Percentiles rank a stretch among this genome's conserved stretches.
Conservation (phyloP, 2,113 vertebrate genomes). For the Platycercus adscitus region DNA sequence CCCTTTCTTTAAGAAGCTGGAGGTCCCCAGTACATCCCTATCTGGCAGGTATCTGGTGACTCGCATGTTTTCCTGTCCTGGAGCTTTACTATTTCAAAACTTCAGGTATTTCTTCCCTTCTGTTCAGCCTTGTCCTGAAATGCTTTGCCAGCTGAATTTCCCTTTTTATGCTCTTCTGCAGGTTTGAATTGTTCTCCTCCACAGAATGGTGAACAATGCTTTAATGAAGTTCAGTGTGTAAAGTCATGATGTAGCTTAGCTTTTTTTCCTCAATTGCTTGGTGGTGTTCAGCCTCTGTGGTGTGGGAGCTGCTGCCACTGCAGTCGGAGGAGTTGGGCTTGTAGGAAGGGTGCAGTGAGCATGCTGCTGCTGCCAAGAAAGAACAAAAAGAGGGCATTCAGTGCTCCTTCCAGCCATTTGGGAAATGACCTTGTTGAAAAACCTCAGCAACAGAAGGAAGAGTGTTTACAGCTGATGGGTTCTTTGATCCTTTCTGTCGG, state of each 20-base stretch:
- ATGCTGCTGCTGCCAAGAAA: neutral
- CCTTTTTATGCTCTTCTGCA: neutral
- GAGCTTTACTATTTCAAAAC: neutral
- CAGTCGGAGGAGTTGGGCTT: neutral
- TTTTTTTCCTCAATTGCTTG: neutral
- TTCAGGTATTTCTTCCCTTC: neutral
- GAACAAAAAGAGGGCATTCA: neutral
- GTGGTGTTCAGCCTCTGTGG: neutral
- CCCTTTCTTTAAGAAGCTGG: neutral
- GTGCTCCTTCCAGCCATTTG: neutral
- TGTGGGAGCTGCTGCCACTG: neutral
- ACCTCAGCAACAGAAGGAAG: neutral
- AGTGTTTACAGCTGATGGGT: neutral
- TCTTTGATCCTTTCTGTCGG: neutral
- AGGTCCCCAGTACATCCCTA: neutral
- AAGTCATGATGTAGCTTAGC: neutral
- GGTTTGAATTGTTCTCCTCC: neutral
- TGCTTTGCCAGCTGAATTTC: neutral
- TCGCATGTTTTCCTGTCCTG: neutral
- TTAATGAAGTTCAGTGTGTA: neutral
- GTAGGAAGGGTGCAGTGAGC: neutral
- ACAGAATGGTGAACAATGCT: neutral
- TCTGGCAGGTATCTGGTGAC: neutral
- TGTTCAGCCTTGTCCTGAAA: neutral
- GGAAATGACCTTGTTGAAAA: neutral